Evolutionary conservation across 1,140 invertebrate genomes (phyloP), one percentile per base, ranked within the genome.

Genomic region (Leptestheria dahalacensis): DNA sequence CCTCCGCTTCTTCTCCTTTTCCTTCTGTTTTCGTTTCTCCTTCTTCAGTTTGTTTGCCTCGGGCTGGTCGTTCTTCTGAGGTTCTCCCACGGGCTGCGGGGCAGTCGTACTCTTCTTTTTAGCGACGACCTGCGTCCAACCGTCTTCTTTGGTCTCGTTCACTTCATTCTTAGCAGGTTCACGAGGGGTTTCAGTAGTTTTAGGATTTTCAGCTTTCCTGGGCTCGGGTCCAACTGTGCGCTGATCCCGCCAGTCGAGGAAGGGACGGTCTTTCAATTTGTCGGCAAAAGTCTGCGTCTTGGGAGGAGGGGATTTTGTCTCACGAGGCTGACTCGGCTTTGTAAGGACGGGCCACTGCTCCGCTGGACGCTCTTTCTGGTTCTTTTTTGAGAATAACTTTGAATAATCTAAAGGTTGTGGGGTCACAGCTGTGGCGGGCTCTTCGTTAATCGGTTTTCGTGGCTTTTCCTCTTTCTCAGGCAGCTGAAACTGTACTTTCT

Each of bases 211-310:
- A 56, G 12, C 48, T 25, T 28, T 47, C 4, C 24, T 56, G 2
- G 53, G 26, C 21, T 57, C 47, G 1, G 33, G 24, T 55, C 46
- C 46, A 6, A 28, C 48, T 3, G 60, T 61, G 15, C 60, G 20
- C 20, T 61, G 51, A 47, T 61, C 60, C 56, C 60, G 55, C 60
- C 60, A 61, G 33, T 61, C 58, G n/a, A 60, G 49, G 20, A 52
- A 60, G 6, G 58, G 58, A 18, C 23, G 23, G 3, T 48, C 33
- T 50, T 50, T 60, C 15, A 59, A 26, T 47, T 51, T 60, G 23
- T 60, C 58, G 2, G 48, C 58, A 18, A 60, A 60, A 26, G 48
- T 60, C 20, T 15, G 33, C 6, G 33, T 9, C 33, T 41, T 41
- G 6, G 6, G 6, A 6, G 6, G 6, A 41, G 33, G 33, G n/a